phyloP scores from a whole-genome alignment of 2,797 vertebrate species.

The Danio jaintianensis region DNA sequence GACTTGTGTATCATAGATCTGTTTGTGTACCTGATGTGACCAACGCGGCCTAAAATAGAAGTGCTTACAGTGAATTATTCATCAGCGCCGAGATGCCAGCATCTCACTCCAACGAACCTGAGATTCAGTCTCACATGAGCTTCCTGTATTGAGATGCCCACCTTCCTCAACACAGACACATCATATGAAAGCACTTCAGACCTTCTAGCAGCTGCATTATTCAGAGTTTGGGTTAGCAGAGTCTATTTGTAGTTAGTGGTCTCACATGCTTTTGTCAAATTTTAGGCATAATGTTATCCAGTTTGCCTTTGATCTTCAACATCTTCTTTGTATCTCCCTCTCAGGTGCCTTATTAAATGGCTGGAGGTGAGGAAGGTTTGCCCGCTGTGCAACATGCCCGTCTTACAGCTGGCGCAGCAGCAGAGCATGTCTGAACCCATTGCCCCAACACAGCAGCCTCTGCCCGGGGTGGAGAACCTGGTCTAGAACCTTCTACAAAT shows the following conservation, averaged over 20 bases:
- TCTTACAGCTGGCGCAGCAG: constrained; percentile 94
- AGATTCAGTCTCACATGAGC: constrained; percentile 7
- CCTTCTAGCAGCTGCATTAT: background rate
- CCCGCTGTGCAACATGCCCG: constrained; percentile 97
- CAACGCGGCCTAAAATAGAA: constrained; percentile 51
- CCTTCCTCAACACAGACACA: background rate
- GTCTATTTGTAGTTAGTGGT: background rate
- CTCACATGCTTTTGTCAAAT: background rate
- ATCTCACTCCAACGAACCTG: constrained; percentile 5
- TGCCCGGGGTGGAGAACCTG: constrained; percentile 92
- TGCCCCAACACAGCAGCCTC: constrained; percentile 84
- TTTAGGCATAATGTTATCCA: background rate
- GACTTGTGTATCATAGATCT: constrained; percentile 19
- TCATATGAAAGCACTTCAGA: constrained; percentile 12
- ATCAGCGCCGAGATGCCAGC: constrained; percentile 33
- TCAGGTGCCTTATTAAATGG: constrained; percentile 99
- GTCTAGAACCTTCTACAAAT: constrained; percentile 80
- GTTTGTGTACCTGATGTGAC: constrained; percentile 21
- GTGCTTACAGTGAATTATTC: constrained; percentile 48
- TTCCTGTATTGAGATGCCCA: background rate
- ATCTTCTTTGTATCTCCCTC: constrained; percentile 17
- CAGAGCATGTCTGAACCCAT: constrained; percentile 75
- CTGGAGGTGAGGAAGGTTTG: constrained; percentile 98
- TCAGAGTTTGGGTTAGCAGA: background rate
- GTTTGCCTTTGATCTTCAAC: background rate